A percentile compares a stretch with the other conserved stretches of the same genome.
phyloP scores from a whole-genome alignment of 2,113 vertebrate genomes.

The Saimiri boliviensis region DNA sequence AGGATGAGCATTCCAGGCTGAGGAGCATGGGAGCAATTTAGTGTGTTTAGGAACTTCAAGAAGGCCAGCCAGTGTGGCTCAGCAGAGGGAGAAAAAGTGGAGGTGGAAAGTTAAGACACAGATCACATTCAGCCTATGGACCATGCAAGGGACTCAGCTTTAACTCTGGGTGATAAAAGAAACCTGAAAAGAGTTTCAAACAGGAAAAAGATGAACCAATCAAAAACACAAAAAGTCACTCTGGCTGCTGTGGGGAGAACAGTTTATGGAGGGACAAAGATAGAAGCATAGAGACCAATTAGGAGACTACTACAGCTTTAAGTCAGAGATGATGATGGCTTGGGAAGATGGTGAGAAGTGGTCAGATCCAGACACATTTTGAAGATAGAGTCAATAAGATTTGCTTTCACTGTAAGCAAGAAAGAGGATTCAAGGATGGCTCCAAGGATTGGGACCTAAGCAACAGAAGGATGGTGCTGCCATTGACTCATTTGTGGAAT shows the following conservation, averaged over 20 bases:
- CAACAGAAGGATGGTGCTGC: not conserved
- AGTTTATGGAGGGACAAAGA: not conserved
- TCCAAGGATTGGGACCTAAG: not conserved
- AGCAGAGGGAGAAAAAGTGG: not conserved
- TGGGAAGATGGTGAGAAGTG: not conserved
- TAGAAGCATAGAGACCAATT: not conserved
- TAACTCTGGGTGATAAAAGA: not conserved
- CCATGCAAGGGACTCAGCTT: not conserved
- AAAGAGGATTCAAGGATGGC: not conserved
- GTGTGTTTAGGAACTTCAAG: not conserved
- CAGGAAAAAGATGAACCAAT: not conserved
- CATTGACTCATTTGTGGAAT: not conserved
- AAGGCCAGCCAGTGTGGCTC: not conserved
- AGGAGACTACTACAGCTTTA: not conserved
- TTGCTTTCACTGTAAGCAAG: not conserved
- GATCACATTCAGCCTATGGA: not conserved
- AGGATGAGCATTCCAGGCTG: not conserved
- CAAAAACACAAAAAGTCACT: not conserved
- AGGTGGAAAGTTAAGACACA: not conserved
- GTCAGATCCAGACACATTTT: not conserved
- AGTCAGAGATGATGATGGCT: not conserved
- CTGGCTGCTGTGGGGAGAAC: not conserved
- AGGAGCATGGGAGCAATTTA: not conserved
- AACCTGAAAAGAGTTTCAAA: slow-evolving; percentile 4
- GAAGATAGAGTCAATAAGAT: not conserved